These are phyloP conservation scores for Mormyrops attenuatus DNA, from an alignment of 2,797 vertebrate genomes.

Conservation along the genomic window DNA sequence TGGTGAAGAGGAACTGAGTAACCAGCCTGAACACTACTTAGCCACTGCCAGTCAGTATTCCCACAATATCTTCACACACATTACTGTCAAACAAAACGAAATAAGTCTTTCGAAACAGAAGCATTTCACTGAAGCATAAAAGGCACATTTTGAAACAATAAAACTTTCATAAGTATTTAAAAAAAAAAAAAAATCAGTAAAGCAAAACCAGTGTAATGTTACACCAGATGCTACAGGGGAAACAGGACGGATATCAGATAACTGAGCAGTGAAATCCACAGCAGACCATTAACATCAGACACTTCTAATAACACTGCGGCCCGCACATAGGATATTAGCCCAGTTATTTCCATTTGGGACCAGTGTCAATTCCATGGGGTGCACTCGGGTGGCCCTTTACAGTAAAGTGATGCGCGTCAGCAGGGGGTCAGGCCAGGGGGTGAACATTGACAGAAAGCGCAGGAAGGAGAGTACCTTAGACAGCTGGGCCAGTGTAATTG, in stretches of 20 bases:
- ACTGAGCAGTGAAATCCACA: background rate
- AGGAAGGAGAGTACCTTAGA: conserved; percentile 76
- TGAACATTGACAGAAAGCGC: background rate
- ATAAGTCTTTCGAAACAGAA: background rate
- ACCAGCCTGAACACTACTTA: background rate
- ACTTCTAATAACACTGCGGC: background rate
- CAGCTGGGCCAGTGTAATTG: conserved; percentile 84
- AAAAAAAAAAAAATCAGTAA: background rate
- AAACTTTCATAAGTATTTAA: background rate
- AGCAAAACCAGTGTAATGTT: background rate
- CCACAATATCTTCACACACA: background rate
- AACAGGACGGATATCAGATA: background rate
- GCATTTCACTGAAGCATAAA: background rate
- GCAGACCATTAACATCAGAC: background rate
- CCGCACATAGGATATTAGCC: background rate
- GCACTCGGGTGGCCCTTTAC: background rate
- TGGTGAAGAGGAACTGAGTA: background rate
- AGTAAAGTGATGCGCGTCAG: background rate
- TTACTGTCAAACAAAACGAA: background rate
- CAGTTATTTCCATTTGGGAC: background rate
- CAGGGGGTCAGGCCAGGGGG: background rate
- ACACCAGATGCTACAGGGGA: background rate
- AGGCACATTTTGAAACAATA: background rate
- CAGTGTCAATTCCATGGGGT: background rate
- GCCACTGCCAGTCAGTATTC: conserved; percentile 1